Conservation (phyloP, 2,113 vertebrate species). For the Daboia siamensis region DNA sequence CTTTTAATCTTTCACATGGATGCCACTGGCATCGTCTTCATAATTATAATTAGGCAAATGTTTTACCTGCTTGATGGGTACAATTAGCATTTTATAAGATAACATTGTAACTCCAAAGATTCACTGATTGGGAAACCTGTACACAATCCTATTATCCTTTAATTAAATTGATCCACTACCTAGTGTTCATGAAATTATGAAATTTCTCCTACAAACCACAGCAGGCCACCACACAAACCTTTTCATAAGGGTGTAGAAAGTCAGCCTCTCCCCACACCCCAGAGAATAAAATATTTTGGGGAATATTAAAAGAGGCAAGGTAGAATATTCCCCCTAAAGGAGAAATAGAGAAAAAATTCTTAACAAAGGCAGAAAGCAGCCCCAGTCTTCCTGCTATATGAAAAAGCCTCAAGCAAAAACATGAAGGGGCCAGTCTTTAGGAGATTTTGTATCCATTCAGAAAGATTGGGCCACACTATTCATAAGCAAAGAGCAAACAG, state of each 20-base stretch:
- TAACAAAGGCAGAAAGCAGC: no score
- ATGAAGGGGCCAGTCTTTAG: no score
- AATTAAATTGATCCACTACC: background rate
- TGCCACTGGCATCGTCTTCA: background rate
- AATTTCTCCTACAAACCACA: constrained; percentile 6
- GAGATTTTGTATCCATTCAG: no score
- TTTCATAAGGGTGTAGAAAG: background rate
- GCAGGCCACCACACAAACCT: background rate
- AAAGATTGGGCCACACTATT: no score
- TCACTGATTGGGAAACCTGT: background rate
- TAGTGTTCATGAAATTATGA: background rate
- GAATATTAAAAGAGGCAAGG: no score
- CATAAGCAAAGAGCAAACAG: no score
- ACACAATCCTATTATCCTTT: background rate
- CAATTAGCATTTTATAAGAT: constrained; percentile 13
- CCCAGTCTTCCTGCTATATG: no score
- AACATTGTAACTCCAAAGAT: background rate
- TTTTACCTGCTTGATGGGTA: constrained; percentile 25
- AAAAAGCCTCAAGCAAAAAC: no score
- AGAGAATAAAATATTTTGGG: no score
- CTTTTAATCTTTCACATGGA: constrained; percentile 26
- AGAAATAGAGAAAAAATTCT: no score
- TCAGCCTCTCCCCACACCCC: no score
- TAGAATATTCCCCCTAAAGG: no score
- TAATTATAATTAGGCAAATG: constrained; percentile 31